Evolutionary conservation across 2,797 vertebrate species (phyloP).

Genomic region (Thripadectes ignobilis): DNA sequence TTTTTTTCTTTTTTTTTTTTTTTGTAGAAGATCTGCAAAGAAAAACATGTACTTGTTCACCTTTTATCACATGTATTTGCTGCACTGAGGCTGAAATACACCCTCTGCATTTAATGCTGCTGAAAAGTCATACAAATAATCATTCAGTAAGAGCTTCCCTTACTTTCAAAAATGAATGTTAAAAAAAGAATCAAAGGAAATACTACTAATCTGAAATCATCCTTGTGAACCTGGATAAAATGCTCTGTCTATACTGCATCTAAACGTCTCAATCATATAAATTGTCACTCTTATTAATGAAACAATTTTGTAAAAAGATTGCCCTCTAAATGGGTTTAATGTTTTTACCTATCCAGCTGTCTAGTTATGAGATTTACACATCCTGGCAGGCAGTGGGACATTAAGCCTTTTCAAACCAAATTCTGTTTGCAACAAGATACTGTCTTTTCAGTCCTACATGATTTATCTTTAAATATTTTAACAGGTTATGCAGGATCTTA

Average conservation of each 20-base stretch:
- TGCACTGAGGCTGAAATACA: constrained; percentile 20
- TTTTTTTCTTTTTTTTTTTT: not conserved
- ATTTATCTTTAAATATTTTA: constrained; percentile 76
- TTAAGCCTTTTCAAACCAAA: constrained; percentile 69
- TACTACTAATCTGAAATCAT: constrained; percentile 59
- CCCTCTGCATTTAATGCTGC: not conserved
- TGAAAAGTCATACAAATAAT: constrained; percentile 49
- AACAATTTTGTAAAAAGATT: constrained; percentile 75
- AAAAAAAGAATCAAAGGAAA: constrained; percentile 56
- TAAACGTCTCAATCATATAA: constrained; percentile 71
- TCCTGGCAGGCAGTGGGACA: constrained; percentile 46
- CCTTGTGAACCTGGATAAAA: constrained; percentile 58
- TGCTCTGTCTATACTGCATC: constrained; percentile 65
- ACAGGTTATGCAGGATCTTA: constrained; percentile 56
- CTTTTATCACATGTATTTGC: constrained; percentile 28
- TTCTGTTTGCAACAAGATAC: constrained; percentile 67
- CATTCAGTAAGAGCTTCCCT: constrained; percentile 14
- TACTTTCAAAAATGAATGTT: constrained; percentile 45
- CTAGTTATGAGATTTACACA: constrained; percentile 65
- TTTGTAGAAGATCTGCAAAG: not conserved
- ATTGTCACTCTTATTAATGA: constrained; percentile 78
- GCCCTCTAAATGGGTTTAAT: constrained; percentile 70
- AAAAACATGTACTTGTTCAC: not conserved
- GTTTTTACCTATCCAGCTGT: constrained; percentile 68
- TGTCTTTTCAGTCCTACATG: constrained; percentile 62